Evolutionary conservation across 2,888 invertebrate genomes (phyloP), one percentile per base, ranked within the genome.

Genomic region (Tanytarsus gracilentus): DNA sequence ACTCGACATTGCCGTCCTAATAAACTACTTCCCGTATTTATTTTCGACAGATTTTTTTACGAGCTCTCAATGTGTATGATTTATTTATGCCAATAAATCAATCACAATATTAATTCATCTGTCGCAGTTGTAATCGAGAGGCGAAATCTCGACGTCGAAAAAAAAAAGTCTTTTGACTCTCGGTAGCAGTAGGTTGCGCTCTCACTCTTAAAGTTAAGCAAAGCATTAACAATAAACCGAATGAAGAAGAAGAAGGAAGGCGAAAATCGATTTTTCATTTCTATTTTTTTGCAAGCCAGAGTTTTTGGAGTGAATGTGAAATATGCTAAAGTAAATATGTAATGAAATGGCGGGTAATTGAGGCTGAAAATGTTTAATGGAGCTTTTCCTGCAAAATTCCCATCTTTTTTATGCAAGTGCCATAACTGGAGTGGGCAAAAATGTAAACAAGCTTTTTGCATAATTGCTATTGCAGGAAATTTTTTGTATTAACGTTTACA

Each of bases 51-150:
- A 11, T 49, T 49, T 44, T 23, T 44, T 8, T 11, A 4, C 9
- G 4, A 49, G 26, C 27, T 26, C 21, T 51, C 40, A 8, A 26
- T n/a, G n/a, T 11, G 25, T 49, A 55, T 55, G 55, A 55, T 55
- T 55, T 55, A 55, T 55, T 39, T 23, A 5, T 49, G 11, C 26
- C 55, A 55, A 55, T 55, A 55, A 55, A 55, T 55, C 55, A 55
- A 55, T 55, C 55, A n/a, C n/a, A 55, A 55, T 55, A 55, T 55
- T 55, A 55, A 55, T 55, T 26, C 55, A 55, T 33, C 33, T 55
- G 55, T 55, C 55, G 26, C 40, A 40, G 40, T 55, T 39, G 39
- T 39, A 40, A 55, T 55, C 55, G 27, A 11, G 25, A 26, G 33
- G 44, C 44, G 44, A 11, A 44, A 44, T 44, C 44, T 44, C n/a